These are phyloP conservation scores for Ochotona princeps DNA, from an alignment of 2,113 vertebrate genomes.

Conservation along the genomic window DNA sequence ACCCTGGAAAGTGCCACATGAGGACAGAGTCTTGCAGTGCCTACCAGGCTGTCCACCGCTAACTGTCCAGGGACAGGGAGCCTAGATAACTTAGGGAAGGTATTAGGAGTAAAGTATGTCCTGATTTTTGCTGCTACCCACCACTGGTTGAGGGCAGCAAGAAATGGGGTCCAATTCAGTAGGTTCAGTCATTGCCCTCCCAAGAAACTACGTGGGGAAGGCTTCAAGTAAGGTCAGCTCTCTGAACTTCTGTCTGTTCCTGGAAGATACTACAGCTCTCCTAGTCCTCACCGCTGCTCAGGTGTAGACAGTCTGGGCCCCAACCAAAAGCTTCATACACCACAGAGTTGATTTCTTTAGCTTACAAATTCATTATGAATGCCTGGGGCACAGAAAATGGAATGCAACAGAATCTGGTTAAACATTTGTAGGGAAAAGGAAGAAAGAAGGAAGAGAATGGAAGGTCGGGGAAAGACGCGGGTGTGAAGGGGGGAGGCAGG, in stretches of 20 bases:
- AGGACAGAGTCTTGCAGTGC: not conserved
- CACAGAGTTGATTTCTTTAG: not conserved
- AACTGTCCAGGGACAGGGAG: not conserved
- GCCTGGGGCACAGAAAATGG: not conserved
- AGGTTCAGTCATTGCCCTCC: not conserved
- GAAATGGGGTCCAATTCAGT: not conserved
- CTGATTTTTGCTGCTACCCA: not conserved
- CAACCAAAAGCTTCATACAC: not conserved
- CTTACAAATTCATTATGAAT: not conserved
- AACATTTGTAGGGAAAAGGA: not conserved
- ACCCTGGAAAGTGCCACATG: too few relatives aligned
- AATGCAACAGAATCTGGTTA: not conserved
- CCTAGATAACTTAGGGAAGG: not conserved
- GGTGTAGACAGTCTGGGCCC: not conserved
- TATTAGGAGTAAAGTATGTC: not conserved
- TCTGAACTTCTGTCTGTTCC: not conserved
- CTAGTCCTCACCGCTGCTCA: not conserved
- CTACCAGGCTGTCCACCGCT: not conserved
- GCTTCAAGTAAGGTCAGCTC: not conserved
- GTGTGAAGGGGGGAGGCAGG: too few relatives aligned
- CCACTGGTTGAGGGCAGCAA: not conserved
- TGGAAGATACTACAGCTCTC: not conserved
- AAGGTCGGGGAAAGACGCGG: too few relatives aligned
- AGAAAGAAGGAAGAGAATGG: too few relatives aligned
- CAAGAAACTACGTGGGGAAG: too few relatives aligned